Evolutionary conservation across 2,888 invertebrate species (phyloP).

Genomic region (Tryphoninae sp.): DNA sequence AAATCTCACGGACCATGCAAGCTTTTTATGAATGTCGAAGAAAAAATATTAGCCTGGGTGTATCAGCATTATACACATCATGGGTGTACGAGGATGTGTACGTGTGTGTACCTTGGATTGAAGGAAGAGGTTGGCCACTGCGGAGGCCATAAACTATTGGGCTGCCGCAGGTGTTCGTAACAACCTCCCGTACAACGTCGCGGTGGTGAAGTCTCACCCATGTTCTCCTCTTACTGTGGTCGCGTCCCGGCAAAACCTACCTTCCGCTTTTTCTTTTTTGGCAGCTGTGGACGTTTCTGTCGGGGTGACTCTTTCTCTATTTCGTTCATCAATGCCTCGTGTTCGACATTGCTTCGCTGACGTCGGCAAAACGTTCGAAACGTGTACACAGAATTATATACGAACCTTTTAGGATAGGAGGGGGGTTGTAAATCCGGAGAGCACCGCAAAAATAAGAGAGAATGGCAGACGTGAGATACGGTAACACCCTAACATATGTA

Average conservation of each 20-base stretch:
- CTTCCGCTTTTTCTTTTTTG: slow-evolving; percentile 53
- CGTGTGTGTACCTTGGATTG: slow-evolving; percentile 28
- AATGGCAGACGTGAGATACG: slow-evolving; percentile 25
- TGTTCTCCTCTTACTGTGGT: slow-evolving; percentile 10
- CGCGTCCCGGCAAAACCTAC: slow-evolving; percentile 15
- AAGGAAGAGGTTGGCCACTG: slow-evolving; percentile 56
- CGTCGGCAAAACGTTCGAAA: slow-evolving; percentile 49
- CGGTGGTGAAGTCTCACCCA: slow-evolving; percentile 53
- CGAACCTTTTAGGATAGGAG: slow-evolving; percentile 14
- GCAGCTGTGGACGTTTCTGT: slow-evolving; percentile 51
- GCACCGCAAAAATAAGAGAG: not conserved
- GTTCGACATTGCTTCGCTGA: slow-evolving; percentile 36
- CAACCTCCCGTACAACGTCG: slow-evolving; percentile 63
- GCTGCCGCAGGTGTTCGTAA: slow-evolving; percentile 72
- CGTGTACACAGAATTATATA: slow-evolving; percentile 7
- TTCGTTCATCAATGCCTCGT: not conserved
- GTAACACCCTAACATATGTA: not conserved
- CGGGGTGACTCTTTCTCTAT: slow-evolving; percentile 12
- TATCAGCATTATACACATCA: slow-evolving; percentile 31
- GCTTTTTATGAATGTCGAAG: slow-evolving; percentile 29
- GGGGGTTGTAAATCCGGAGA: not conserved
- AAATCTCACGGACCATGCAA: slow-evolving; percentile 2
- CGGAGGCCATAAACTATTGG: slow-evolving; percentile 72
- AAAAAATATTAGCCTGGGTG: slow-evolving; percentile 33
- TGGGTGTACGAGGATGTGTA: not conserved